phyloP scores from a whole-genome alignment of 2,113 vertebrate species.

The Alectura lathami region DNA sequence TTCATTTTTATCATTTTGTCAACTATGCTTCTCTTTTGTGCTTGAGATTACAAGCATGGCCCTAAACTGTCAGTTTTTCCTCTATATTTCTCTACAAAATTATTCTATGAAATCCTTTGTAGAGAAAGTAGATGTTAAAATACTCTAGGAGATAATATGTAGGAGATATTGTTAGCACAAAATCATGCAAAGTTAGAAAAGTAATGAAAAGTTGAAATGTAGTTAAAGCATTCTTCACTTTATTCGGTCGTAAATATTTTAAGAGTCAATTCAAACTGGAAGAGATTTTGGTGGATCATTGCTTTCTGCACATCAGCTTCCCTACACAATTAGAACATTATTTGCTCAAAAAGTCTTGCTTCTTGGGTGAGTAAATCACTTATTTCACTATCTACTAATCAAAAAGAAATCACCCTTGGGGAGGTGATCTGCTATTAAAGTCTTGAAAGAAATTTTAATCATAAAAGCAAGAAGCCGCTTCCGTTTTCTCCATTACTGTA shows the following conservation, averaged over 20 bases:
- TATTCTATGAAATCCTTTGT: not conserved
- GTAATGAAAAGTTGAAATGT: not conserved
- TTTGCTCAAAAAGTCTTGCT: not conserved
- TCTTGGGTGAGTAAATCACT: not conserved
- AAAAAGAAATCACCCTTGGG: not conserved
- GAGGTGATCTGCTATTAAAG: not conserved
- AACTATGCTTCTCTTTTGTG: not conserved
- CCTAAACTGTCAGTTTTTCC: not conserved
- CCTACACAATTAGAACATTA: not conserved
- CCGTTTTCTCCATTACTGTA: not conserved
- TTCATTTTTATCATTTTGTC: not conserved
- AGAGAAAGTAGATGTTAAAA: not conserved
- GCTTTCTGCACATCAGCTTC: not conserved
- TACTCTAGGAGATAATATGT: not conserved
- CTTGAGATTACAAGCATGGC: not conserved
- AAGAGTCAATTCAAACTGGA: not conserved
- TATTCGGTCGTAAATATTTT: not conserved
- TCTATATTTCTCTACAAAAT: not conserved
- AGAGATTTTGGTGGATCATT: not conserved
- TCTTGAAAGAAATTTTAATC: constrained; percentile 10
- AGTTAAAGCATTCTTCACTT: not conserved
- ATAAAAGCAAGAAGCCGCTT: not conserved
- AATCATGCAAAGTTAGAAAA: not conserved
- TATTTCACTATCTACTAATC: not conserved
- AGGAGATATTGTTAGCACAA: not conserved